phyloP scores from a whole-genome alignment of 2,113 vertebrate species.

The Syngnathus floridae region DNA sequence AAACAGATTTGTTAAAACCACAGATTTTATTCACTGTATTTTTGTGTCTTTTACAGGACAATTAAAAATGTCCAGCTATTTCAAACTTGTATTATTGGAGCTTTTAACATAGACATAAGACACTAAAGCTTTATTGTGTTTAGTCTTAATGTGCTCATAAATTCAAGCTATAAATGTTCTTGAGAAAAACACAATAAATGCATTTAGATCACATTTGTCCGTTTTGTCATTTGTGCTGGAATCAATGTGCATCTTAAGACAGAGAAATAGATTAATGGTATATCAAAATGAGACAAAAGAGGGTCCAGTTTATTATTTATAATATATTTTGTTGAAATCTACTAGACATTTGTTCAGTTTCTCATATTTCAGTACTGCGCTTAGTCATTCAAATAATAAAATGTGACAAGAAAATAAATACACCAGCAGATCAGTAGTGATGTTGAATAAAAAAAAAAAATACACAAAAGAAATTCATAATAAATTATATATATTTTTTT shows the following conservation, averaged over 20 bases:
- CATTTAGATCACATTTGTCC: slow-evolving; percentile 17
- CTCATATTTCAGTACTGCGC: neutral
- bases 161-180: slow-evolving; percentile 6
- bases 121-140: neutral
- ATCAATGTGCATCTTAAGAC: neutral
- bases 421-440: neutral
- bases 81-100: slow-evolving; percentile 29
- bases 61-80: slow-evolving; percentile 24
- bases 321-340: neutral
- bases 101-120: slow-evolving; percentile 8
- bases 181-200: slow-evolving; percentile 31
- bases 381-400: slow-evolving; percentile 8
- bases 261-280: neutral
- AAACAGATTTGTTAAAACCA: neutral
- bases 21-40: neutral
- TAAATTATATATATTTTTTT: neutral
- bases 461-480: neutral
- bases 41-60: neutral
- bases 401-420: neutral
- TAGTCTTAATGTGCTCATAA: neutral
- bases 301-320: neutral
- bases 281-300: neutral
- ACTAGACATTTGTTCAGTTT: neutral
- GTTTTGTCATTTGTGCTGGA: slow-evolving; percentile 15
- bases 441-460: neutral